Conservation (phyloP, 2,113 vertebrate genomes). For the Indicator maculatus region DNA sequence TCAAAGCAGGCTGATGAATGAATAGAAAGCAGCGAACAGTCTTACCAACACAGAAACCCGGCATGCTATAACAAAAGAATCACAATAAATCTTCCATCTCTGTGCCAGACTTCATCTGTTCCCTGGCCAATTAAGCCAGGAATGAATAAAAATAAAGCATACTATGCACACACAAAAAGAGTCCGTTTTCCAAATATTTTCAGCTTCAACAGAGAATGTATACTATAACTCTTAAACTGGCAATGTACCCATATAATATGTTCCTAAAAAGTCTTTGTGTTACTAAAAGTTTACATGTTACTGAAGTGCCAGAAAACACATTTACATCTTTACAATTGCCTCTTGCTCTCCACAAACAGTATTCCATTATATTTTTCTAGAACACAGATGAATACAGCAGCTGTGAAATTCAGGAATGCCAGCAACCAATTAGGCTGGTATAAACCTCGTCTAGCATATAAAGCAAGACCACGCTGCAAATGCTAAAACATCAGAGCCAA, state of each 20-base stretch:
- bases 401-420: constrained; percentile 74
- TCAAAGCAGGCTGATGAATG: neutral
- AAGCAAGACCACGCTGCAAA: constrained; percentile 72
- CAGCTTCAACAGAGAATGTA: neutral
- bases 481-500: constrained; percentile 1
- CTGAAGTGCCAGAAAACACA: constrained; percentile 61
- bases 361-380: constrained; percentile 75
- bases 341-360: constrained; percentile 73
- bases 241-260: neutral
- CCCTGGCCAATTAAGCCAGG: constrained; percentile 8
- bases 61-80: neutral
- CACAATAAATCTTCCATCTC: neutral
- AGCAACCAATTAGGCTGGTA: constrained; percentile 76
- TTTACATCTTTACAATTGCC: constrained; percentile 70
- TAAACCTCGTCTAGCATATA: constrained; percentile 71
- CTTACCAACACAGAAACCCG: neutral
- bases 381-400: constrained; percentile 78
- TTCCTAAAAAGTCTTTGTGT: constrained; percentile 23
- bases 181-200: neutral
- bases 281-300: constrained; percentile 23
- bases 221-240: neutral
- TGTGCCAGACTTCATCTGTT: neutral
- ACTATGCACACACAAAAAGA: neutral
- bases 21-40: neutral
- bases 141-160: neutral